phyloP scores from a whole-genome alignment of 2,888 invertebrate genomes.

The Rutpela maculata region DNA sequence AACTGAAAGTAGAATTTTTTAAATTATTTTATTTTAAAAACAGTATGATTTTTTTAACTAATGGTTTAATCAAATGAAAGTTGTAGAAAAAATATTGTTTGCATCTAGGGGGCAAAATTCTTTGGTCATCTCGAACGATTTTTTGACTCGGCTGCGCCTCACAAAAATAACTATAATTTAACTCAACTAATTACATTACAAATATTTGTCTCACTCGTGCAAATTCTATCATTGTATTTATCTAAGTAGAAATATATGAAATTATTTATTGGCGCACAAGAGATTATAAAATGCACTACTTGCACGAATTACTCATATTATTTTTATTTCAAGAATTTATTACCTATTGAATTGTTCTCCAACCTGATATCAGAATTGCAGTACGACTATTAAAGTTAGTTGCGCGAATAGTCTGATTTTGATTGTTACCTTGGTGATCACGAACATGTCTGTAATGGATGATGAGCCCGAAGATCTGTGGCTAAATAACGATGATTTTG shows the following conservation, averaged over 20 bases:
- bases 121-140: no score
- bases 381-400: conserved; percentile 19
- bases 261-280: conserved; percentile 13
- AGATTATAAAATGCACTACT: conserved; percentile 26
- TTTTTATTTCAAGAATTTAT: conserved; percentile 39
- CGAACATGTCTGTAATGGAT: background rate
- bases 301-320: conserved; percentile 33
- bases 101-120: no score
- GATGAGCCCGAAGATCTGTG: background rate
- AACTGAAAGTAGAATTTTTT: no score
- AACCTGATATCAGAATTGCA: conserved; percentile 16
- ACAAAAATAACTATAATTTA: background rate
- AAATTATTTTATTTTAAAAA: no score
- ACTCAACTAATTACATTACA: background rate
- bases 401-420: conserved; percentile 1
- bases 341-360: conserved; percentile 33
- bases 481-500: background rate
- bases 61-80: no score
- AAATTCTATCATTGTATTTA: background rate
- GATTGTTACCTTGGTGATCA: background rate
- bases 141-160: no score
- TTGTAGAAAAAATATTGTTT: no score
- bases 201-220: background rate
- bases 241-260: conserved; percentile 18
- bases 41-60: no score